phyloP scores from a whole-genome alignment of 2,113 vertebrate genomes.

The Bubo bubo region DNA sequence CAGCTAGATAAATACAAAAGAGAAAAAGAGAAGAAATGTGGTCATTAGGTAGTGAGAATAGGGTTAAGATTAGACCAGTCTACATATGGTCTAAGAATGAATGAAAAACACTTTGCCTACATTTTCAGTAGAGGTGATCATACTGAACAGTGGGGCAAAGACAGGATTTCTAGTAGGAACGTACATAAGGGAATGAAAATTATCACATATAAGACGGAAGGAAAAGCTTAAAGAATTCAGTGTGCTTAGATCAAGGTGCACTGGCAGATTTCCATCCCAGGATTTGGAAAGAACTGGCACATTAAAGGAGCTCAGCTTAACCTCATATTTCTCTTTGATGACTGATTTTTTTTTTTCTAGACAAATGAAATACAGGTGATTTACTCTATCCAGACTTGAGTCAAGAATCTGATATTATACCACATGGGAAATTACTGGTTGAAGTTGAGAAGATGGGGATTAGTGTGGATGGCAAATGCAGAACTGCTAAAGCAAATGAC shows the following conservation, averaged over 20 bases:
- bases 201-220: neutral
- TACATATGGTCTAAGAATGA: neutral
- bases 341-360: slow-evolving; percentile 7
- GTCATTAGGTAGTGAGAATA: neutral
- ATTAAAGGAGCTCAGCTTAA: slow-evolving; percentile 43
- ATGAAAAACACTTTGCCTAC: neutral
- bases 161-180: neutral
- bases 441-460: slow-evolving; percentile 39
- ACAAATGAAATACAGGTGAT: slow-evolving; percentile 53
- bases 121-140: neutral
- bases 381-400: neutral
- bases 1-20: neutral
- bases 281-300: slow-evolving; percentile 55
- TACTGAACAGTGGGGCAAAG: neutral
- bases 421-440: slow-evolving; percentile 30
- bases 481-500: neutral
- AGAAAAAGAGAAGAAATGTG: neutral
- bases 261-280: slow-evolving; percentile 52
- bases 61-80: neutral
- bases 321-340: slow-evolving; percentile 55
- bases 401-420: neutral
- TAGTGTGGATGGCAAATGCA: neutral
- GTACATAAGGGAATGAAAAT: slow-evolving; percentile 1
- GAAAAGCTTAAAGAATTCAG: slow-evolving; percentile 34
- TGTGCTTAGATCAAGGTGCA: slow-evolving; percentile 33